Conservation (phyloP, 2,113 vertebrate species). For the Gallinago paraguaiae region DNA sequence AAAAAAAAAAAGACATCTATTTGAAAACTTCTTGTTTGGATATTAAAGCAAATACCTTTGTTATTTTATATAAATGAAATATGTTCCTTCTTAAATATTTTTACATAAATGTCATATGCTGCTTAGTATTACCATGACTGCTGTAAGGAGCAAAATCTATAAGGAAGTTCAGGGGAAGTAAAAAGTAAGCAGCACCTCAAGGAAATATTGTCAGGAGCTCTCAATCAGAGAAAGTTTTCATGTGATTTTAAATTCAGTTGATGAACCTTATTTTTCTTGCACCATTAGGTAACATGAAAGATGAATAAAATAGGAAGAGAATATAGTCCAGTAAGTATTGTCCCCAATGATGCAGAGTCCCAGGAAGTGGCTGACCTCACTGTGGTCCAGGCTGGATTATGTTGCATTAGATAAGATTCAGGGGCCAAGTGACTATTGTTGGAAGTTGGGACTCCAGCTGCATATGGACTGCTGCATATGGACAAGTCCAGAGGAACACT, state of each 20-base stretch:
- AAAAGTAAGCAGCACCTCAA: neutral
- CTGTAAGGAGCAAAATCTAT: neutral
- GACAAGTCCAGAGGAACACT: neutral
- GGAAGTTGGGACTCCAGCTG: neutral
- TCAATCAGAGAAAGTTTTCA: neutral
- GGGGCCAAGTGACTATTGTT: neutral
- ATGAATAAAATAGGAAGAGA: neutral
- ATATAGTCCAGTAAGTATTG: neutral
- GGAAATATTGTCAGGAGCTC: neutral
- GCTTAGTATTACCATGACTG: neutral
- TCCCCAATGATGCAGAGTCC: neutral
- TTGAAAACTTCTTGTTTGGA: neutral
- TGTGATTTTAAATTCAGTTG: neutral
- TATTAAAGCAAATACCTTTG: neutral
- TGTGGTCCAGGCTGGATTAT: neutral
- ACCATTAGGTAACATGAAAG: neutral
- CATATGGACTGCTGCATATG: neutral
- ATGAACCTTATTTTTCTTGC: neutral
- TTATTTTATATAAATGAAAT: neutral
- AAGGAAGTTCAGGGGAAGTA: neutral
- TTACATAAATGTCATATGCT: neutral
- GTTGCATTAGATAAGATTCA: neutral
- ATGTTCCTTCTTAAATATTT: neutral
- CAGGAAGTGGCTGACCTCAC: accelerated
- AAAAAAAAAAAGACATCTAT: neutral